Evolutionary conservation across 1,140 invertebrate genomes (phyloP).

Genomic region (Cryptotermes secundus): DNA sequence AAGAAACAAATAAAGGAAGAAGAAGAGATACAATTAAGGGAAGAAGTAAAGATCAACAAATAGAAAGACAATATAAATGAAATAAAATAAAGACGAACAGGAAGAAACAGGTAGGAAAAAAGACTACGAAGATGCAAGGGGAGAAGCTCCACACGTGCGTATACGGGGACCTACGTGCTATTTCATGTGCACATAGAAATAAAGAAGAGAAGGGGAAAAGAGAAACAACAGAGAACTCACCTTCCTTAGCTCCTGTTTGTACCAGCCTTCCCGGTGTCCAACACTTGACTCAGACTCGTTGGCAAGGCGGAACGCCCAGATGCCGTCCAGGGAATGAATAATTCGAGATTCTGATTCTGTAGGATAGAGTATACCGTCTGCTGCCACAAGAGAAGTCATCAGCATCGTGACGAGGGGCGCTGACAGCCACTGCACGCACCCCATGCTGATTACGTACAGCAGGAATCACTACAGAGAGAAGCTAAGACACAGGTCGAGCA

Average conservation of each 20-base stretch:
- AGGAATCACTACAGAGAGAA: no score
- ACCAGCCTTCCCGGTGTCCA: slow-evolving; percentile 81
- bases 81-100: neutral
- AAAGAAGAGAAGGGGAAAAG: no score
- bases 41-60: no score
- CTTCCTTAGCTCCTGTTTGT: slow-evolving; percentile 58
- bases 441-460: no score
- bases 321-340: neutral
- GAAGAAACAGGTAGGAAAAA: no score
- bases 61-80: neutral
- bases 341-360: neutral
- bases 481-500: no score
- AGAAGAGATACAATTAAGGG: no score
- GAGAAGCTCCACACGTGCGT: no score
- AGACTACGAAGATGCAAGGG: no score
- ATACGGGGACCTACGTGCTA: no score
- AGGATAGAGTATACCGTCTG: slow-evolving; percentile 15
- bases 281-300: slow-evolving; percentile 61
- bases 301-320: slow-evolving; percentile 47
- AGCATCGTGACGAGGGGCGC: neutral
- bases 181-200: no score
- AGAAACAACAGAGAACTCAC: slow-evolving; percentile 42
- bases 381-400: neutral
- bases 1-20: no score
- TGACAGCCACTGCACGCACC: neutral